These are phyloP conservation scores for Ophion slaviceki DNA, from an alignment of 2,888 invertebrate genomes.

Conservation along the genomic window DNA sequence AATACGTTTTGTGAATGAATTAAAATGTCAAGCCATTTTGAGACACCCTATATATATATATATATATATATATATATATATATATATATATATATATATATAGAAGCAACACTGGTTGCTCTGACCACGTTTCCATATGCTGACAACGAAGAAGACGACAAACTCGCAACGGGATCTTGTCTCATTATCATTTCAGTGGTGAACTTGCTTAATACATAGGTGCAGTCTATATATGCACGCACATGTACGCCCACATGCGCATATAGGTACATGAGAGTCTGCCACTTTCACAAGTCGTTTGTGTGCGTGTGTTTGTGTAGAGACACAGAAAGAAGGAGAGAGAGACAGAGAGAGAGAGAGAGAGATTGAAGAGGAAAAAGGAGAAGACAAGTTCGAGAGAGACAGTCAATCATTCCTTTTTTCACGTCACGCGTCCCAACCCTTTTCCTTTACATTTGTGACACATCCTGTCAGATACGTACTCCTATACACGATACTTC, in stretches of 20 bases:
- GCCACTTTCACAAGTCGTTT: slow-evolving; percentile 41
- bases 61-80: not conserved
- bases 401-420: slow-evolving; percentile 51
- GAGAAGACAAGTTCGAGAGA: not conserved
- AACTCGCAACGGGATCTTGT: slow-evolving; percentile 51
- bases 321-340: not conserved
- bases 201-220: slow-evolving; percentile 37
- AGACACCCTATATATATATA: not conserved
- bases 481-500: not conserved
- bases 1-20: no score
- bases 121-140: slow-evolving; percentile 53
- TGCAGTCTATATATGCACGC: not conserved
- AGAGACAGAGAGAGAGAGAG: not conserved
- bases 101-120: slow-evolving; percentile 23
- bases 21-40: no score
- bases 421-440: slow-evolving; percentile 65
- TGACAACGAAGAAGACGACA: slow-evolving; percentile 36
- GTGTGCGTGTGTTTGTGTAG: not conserved
- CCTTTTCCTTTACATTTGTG: slow-evolving; percentile 66
- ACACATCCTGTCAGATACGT: slow-evolving; percentile 60
- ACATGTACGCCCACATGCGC: not conserved
- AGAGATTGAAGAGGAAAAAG: not conserved
- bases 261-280: not conserved
- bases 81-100: not conserved
- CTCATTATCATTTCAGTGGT: slow-evolving; percentile 64